Base-by-base conservation (phyloP, 2,797 vertebrate species). In the Macroramphosus scolopax region DNA sequence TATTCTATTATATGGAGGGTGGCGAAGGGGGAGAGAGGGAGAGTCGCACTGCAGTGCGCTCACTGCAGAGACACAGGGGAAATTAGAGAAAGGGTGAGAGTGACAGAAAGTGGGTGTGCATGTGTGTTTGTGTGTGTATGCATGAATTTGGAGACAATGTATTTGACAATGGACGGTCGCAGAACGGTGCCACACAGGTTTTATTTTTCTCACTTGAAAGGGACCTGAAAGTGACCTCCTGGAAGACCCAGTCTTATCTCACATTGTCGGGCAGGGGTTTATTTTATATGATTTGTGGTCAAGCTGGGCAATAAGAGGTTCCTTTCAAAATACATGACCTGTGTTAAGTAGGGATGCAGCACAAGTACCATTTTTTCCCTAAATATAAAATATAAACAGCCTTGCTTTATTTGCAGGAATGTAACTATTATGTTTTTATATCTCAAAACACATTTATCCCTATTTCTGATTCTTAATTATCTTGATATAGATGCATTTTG, bases 1-100 rank as follows among this genome's bases (percentile, higher is more conserved):
- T 92, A 91, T 87, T 89, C 86, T 87, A 90, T 91, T 91, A 89
- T 88, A 87, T 56, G 66, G 72, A 67, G 80, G 83, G 86, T 73
- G 83, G 83, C n/a, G 65, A 63, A 48, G 50, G 32, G 47, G 59
- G 62, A 8, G 67, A 45, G 72, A 41, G 57, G 20, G 66, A 54
- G 53, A 67, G 82, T 77, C 56, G 72, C 82, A 87, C 80, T 89
- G 90, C 89, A 86, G 87, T 75, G 87, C 85, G 84, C 81, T 78
- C 79, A 75, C 76, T 83, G 83, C 77, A 58, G 86, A 78, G 70
- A 80, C 80, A 78, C 79, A 56, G 54, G 80, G 82, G 83, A 80
- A 83, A 83, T 80, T 78, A 84, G 77, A 77, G 59, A 53, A 68
- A 63, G 81, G 78, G 56, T 64, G 75, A 69, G 67, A 77, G 67